Evolutionary conservation across 2,113 vertebrate genomes (phyloP).

Genomic region (Catagonus wagneri): DNA sequence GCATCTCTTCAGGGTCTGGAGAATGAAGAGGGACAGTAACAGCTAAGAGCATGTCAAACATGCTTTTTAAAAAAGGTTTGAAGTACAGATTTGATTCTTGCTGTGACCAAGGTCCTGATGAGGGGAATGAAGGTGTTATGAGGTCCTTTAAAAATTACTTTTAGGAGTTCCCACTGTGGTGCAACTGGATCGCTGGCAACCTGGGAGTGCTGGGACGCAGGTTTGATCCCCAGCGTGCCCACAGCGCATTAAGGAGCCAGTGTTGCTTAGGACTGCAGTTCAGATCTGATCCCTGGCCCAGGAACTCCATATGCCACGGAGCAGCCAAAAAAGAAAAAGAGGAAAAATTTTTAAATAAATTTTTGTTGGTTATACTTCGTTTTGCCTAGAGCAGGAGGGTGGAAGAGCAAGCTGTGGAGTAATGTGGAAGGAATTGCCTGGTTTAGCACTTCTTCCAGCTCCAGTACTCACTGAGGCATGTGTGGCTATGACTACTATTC

Average conservation of each 20-base stretch:
- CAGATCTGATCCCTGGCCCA: too few species aligned
- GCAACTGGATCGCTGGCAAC: too few species aligned
- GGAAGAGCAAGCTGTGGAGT: not conserved
- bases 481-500: not conserved
- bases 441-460: not conserved
- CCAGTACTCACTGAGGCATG: not conserved
- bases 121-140: not conserved
- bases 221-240: too few species aligned
- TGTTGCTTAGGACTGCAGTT: too few species aligned
- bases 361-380: not conserved
- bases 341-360: not conserved
- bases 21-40: not conserved
- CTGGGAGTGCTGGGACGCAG: too few species aligned
- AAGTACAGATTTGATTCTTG: not conserved
- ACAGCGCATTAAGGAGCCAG: too few species aligned
- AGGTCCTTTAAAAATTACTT: not conserved
- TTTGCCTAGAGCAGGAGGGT: not conserved
- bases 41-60: not conserved
- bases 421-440: rapidly evolving
- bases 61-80: not conserved
- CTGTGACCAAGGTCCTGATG: not conserved
- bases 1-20: not conserved
- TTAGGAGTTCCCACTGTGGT: not conserved
- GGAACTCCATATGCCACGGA: too few species aligned
- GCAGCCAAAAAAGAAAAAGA: too few species aligned